Base-by-base conservation (phyloP, 2,888 invertebrate species). In the Sturmia bella region DNA sequence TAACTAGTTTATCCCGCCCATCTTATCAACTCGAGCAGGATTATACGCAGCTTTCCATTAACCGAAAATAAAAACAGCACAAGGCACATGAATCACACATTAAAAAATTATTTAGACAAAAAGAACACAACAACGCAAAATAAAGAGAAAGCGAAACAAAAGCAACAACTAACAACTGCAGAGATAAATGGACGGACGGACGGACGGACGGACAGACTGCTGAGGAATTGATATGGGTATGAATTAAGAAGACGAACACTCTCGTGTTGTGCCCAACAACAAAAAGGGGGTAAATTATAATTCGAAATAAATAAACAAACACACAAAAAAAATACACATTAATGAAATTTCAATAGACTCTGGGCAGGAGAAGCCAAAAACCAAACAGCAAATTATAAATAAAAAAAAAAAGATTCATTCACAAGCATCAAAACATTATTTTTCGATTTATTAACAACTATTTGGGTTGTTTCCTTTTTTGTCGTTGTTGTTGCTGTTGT, bases 1-100 rank as follows among this genome's bases (percentile, higher is more conserved):
- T 90, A 90, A 90, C 90, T 89, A 89, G 89, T 90, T 90, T 89
- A 90, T 89, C 86, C 90, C 89, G 89, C 90, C 91, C 90, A 88
- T 87, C 87, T 88, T 87, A 89, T 90, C 89, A 90, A 88, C 88
- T 89, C 88, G 86, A 84, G 87, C 85, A 83, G 87, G 88, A 90
- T 90, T 89, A 89, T 88, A 87, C 87, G 87, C 86, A 87, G 89
- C 89, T 89, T 89, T 89, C 88, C 89, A 89, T 89, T 89, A 89
- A 82, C 83, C 80, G 54, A 83, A 80, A 84, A 80, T 75, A 74
- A 64, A 57, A 66, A 61, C 64, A 81, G 52, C 61, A 79, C 66
- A 75, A 88, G 80, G 79, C 82, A n/a, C n/a, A 83, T 82, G 77
- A 84, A 76, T 79, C 74, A 80, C 76, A 68, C 59, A 76, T 73